A percentile compares a stretch with the other conserved stretches of the same genome.
Evolutionary conservation across 2,113 vertebrate species (phyloP).

Genomic region (Tor tambroides): DNA sequence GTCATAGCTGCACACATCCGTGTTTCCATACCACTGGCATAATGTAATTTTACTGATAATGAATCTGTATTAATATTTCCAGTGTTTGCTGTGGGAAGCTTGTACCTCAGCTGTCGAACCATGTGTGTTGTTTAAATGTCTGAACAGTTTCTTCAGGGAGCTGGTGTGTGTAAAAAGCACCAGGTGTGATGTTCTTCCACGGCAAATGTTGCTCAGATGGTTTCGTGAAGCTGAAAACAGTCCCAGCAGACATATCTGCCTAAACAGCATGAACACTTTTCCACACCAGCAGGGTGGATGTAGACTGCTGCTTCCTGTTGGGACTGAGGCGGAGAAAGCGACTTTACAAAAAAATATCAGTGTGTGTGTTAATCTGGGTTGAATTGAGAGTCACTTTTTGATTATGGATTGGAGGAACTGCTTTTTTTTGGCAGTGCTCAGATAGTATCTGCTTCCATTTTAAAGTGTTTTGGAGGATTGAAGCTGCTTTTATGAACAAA

Average conservation of each 20-base stretch:
- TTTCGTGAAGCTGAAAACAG: neutral
- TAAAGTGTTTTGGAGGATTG: neutral
- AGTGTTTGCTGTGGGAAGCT: neutral
- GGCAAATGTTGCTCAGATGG: neutral
- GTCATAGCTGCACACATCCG: neutral
- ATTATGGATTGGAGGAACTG: neutral
- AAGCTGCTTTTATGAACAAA: neutral
- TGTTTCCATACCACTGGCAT: neutral
- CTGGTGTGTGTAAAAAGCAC: constrained; percentile 4
- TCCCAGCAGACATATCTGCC: constrained; percentile 1
- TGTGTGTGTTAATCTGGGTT: neutral
- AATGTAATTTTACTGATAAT: neutral
- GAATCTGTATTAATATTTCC: neutral
- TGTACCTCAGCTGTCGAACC: neutral
- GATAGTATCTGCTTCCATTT: neutral
- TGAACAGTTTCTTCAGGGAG: neutral
- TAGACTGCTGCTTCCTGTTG: constrained; percentile 17
- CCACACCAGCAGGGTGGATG: constrained; percentile 19
- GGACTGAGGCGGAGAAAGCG: neutral
- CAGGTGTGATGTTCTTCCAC: neutral
- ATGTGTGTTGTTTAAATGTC: constrained; percentile 1
- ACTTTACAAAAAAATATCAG: constrained; percentile 1
- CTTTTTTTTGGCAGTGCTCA: neutral
- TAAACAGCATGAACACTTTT: constrained; percentile 16
- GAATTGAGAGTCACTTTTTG: neutral